phyloP scores from a whole-genome alignment of 2,888 invertebrate species.

The Masnerella sp. region DNA sequence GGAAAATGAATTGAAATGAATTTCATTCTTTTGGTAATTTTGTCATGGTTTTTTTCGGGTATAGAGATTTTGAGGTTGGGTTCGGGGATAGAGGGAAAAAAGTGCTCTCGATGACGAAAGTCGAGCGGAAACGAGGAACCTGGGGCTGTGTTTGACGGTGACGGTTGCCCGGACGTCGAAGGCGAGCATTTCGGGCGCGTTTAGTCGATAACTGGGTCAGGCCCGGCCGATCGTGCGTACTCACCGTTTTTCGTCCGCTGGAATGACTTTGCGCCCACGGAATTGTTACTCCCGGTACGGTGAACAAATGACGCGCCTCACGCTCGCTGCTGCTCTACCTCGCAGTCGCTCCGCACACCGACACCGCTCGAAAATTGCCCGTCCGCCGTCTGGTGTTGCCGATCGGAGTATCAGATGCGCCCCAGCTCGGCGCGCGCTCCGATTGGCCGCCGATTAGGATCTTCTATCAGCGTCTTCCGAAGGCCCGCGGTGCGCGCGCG shows the following conservation, averaged over 20 bases:
- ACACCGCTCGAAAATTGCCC: conserved; percentile 69
- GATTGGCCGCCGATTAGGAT: conserved; percentile 76
- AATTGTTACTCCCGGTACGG: no score
- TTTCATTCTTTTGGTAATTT: no score
- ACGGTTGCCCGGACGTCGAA: conserved; percentile 51
- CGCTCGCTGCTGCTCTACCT: conserved; percentile 28
- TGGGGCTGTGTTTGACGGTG: conserved; percentile 35
- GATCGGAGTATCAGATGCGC: conserved; percentile 67
- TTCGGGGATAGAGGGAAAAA: no score
- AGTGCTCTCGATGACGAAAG: no score
- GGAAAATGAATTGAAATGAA: no score
- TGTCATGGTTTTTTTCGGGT: no score
- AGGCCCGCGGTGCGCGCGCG: conserved; percentile 65
- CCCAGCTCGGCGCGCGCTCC: conserved; percentile 55
- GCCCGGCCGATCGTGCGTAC: conserved; percentile 33
- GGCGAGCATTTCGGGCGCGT: conserved; percentile 58
- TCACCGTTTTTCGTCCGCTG: conserved; percentile 15
- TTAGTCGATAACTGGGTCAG: conserved; percentile 71
- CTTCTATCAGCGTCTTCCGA: conserved; percentile 79
- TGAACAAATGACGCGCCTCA: neutral
- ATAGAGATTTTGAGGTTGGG: no score
- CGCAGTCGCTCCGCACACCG: conserved; percentile 63
- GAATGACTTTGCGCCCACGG: neutral
- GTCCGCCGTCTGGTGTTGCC: conserved; percentile 69
- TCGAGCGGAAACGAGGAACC: conserved; percentile 22